phyloP scores from a whole-genome alignment of 2,888 invertebrate genomes.

The Labia minor region DNA sequence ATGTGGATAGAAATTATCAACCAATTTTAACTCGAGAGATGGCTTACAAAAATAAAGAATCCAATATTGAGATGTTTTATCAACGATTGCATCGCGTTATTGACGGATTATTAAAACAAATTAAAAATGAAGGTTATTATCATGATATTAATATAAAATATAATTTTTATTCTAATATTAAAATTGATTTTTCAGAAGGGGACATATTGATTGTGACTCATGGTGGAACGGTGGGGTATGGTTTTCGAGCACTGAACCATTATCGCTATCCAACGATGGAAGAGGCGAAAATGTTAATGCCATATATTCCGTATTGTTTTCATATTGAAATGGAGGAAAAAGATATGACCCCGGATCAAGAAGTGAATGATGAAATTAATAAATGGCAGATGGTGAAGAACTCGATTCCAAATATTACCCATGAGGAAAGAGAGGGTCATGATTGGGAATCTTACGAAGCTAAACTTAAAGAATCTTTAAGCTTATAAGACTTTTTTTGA shows the following conservation, averaged over 20 bases:
- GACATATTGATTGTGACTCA: not conserved
- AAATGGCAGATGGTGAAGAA: not conserved
- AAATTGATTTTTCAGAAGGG: not conserved
- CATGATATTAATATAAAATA: no score
- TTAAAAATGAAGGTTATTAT: no score
- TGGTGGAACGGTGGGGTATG: not conserved
- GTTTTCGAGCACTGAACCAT: not conserved
- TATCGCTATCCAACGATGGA: not conserved
- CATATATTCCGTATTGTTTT: not conserved
- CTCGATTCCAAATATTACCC: not conserved
- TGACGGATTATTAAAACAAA: no score
- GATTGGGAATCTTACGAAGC: not conserved
- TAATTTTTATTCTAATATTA: no score
- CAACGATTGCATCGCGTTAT: no score
- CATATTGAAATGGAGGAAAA: not conserved
- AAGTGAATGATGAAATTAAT: not conserved
- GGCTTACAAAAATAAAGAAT: no score
- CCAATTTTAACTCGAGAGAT: not conserved
- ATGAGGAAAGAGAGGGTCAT: not conserved
- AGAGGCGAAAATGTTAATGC: not conserved
- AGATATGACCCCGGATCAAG: not conserved
- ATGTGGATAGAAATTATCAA: not conserved
- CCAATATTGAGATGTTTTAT: no score
- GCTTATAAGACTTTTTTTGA: no score
- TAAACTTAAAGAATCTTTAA: not conserved